These are phyloP conservation scores for Actenoides lindsayi DNA, from an alignment of 2,113 vertebrate genomes.

Conservation along the genomic window DNA sequence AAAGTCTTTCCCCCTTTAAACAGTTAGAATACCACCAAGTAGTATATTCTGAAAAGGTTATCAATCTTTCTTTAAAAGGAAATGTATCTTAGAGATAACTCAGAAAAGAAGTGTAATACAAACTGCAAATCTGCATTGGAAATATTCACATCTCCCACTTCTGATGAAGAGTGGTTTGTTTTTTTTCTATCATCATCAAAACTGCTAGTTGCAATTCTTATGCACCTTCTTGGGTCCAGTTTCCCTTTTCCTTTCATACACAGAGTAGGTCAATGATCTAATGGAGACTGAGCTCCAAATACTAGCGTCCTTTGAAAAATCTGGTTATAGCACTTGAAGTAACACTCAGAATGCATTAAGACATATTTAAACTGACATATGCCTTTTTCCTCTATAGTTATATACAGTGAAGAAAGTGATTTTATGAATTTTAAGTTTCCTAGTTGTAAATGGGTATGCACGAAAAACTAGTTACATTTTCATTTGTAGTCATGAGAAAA, in stretches of 20 bases:
- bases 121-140: neutral
- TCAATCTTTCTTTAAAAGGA: neutral
- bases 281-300: neutral
- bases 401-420: neutral
- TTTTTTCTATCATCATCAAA: neutral
- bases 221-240: neutral
- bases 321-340: neutral
- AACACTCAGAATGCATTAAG: neutral
- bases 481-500: neutral
- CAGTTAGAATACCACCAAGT: neutral
- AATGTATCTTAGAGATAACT: neutral
- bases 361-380: neutral
- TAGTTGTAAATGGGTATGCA: neutral
- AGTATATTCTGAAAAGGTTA: neutral
- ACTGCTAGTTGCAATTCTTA: neutral
- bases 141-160: neutral
- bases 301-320: neutral
- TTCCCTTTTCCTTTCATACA: neutral
- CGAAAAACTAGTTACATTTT: neutral
- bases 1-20: neutral
- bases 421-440: neutral
- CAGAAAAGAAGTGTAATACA: neutral
- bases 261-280: neutral
- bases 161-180: neutral
- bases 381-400: neutral